These are phyloP conservation scores for Microctonus hyperodae DNA, from an alignment of 2,888 invertebrate genomes.

Conservation along the genomic window DNA sequence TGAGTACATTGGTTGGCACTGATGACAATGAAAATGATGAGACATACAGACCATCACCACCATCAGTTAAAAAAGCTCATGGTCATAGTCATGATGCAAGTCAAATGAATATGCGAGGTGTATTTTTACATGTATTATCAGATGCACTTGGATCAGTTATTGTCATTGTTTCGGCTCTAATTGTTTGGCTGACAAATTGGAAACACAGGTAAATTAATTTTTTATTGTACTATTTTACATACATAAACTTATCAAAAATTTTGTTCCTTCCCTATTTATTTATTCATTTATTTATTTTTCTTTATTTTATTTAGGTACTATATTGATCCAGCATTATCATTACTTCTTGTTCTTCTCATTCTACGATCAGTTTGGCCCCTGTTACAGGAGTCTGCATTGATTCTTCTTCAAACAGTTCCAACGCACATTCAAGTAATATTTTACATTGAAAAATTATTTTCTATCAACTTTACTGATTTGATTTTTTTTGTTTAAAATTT, in stretches of 20 bases:
- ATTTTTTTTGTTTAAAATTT: neutral
- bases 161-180: slow-evolving; percentile 84
- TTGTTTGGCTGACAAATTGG: slow-evolving; percentile 85
- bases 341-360: slow-evolving; percentile 86
- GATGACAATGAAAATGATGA: slow-evolving; percentile 80
- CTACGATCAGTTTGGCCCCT: slow-evolving; percentile 91
- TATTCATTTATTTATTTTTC: slow-evolving; percentile 6
- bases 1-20: slow-evolving; percentile 69
- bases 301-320: slow-evolving; percentile 69
- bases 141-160: slow-evolving; percentile 96
- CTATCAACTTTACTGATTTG: slow-evolving; percentile 8
- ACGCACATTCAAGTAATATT: slow-evolving; percentile 82
- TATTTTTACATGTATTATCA: slow-evolving; percentile 96
- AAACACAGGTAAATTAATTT: slow-evolving; percentile 66
- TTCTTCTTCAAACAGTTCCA: slow-evolving; percentile 97
- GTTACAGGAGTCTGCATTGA: slow-evolving; percentile 91
- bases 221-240: too few species aligned
- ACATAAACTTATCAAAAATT: neutral
- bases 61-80: slow-evolving; percentile 61
- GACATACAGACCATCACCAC: slow-evolving; percentile 62
- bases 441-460: slow-evolving; percentile 28
- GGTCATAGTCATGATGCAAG: slow-evolving; percentile 71
- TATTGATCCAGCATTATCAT: slow-evolving; percentile 93
- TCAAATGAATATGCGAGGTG: slow-evolving; percentile 99
- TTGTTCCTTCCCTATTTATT: slow-evolving; percentile 9